Evolutionary conservation across 2,888 invertebrate genomes (phyloP).

Genomic region (Amorpha juglandis): DNA sequence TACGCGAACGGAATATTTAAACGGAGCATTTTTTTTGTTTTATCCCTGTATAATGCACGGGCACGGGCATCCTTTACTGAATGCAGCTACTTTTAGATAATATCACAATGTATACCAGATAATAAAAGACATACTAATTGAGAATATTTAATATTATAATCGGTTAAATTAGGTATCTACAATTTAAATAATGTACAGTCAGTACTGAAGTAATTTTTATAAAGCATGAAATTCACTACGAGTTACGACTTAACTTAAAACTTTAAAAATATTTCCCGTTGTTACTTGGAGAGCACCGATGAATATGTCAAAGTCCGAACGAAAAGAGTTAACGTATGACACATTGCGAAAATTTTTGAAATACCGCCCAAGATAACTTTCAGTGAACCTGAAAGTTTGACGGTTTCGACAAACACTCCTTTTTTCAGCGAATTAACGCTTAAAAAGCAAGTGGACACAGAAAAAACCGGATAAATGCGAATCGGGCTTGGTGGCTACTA

Average conservation of each 20-base stretch:
- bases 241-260: background rate
- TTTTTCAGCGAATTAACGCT: background rate
- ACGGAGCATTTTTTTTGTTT: no score
- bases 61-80: no score
- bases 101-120: no score
- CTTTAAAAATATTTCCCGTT: constrained; percentile 5
- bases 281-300: constrained; percentile 2
- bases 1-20: no score
- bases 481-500: no score
- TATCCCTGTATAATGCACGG: no score
- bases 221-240: constrained; percentile 1
- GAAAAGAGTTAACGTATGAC: constrained; percentile 15
- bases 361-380: constrained; percentile 14
- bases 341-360: constrained; percentile 14
- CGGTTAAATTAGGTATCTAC: no score
- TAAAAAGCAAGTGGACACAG: no score
- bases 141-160: no score
- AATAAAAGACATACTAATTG: no score
- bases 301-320: constrained; percentile 22
- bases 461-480: no score
- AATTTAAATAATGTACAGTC: background rate
- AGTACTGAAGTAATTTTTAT: background rate
- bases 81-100: no score
- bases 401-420: background rate
- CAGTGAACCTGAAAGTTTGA: constrained; percentile 6